A percentile compares a stretch with the other conserved stretches of the same genome.
These are phyloP conservation scores for Argyrosomus regius DNA, from an alignment of 2,797 vertebrate species.

Conservation along the genomic window DNA sequence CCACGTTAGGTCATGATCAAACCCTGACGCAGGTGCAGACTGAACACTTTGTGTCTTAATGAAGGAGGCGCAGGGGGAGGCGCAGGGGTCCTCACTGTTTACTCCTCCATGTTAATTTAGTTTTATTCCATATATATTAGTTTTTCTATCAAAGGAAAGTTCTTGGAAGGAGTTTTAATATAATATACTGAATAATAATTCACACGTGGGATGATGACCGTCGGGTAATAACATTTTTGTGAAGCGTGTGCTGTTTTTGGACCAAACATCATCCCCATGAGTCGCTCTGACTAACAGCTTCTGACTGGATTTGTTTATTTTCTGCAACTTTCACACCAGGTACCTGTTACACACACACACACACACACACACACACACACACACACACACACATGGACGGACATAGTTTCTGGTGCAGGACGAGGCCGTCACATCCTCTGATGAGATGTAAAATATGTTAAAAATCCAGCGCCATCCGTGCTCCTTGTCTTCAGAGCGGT, in stretches of 20 bases:
- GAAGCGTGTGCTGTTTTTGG: constrained; percentile 2
- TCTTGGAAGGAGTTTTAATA: not conserved
- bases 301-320: constrained; percentile 25
- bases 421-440: constrained; percentile 1
- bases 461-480: constrained; percentile 16
- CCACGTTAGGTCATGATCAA: constrained; percentile 65
- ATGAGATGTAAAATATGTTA: constrained; percentile 24
- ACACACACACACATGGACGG: constrained; percentile 26
- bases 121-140: not conserved
- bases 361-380: constrained; percentile 28
- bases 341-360: constrained; percentile 49
- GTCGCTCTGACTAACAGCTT: constrained; percentile 23
- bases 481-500: constrained; percentile 47
- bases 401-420: not conserved
- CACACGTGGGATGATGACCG: not conserved
- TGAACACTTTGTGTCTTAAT: constrained; percentile 48
- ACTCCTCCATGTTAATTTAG: not conserved
- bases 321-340: constrained; percentile 26
- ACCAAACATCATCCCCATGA: constrained; percentile 18
- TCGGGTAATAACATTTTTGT: not conserved
- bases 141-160: constrained; percentile 12
- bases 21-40: constrained; percentile 49
- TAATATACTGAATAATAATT: not conserved
- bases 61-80: constrained; percentile 1
- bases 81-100: constrained; percentile 3